phyloP scores from a whole-genome alignment of 2,113 vertebrate species.

The Paramormyrops kingsleyae region DNA sequence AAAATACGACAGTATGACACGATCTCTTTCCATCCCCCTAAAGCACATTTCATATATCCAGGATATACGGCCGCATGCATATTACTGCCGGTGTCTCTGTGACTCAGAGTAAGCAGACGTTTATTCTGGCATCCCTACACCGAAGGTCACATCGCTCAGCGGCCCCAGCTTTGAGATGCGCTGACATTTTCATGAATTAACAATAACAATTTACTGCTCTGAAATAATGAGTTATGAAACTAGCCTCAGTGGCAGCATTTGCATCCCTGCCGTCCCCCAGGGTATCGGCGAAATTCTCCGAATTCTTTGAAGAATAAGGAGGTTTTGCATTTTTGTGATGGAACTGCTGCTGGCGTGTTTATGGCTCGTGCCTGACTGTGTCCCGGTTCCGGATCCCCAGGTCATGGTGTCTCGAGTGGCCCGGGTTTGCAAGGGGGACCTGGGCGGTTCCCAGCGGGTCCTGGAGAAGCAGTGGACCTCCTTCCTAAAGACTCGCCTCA shows the following conservation, averaged over 20 bases:
- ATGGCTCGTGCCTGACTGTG: background rate
- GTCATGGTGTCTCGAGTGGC: constrained; percentile 88
- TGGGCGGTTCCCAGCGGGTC: constrained; percentile 85
- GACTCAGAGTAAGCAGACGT: constrained; percentile 39
- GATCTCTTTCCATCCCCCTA: constrained; percentile 28
- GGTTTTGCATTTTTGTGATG: constrained; percentile 26
- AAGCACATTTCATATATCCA: constrained; percentile 35
- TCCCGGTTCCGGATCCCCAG: constrained; percentile 39
- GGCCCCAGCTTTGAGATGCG: constrained; percentile 34
- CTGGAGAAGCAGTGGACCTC: constrained; percentile 97
- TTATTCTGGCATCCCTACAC: constrained; percentile 26
- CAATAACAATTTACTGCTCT: constrained; percentile 44
- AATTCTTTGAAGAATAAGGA: constrained; percentile 19
- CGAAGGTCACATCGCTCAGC: constrained; percentile 35
- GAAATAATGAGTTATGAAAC: constrained; percentile 44
- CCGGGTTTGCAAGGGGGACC: constrained; percentile 85
- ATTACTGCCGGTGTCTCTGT: constrained; percentile 37
- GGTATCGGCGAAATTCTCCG: constrained; percentile 29
- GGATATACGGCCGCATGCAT: constrained; percentile 24
- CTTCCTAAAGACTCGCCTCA: constrained; percentile 90
- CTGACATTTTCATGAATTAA: constrained; percentile 55
- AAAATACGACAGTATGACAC: constrained; percentile 7
- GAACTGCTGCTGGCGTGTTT: background rate
- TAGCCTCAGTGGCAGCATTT: constrained; percentile 29
- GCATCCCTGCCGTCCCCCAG: background rate